Base-by-base conservation (phyloP, 92 coral and sea anemone genomes). In the Desmophyllum pertusum region DNA sequence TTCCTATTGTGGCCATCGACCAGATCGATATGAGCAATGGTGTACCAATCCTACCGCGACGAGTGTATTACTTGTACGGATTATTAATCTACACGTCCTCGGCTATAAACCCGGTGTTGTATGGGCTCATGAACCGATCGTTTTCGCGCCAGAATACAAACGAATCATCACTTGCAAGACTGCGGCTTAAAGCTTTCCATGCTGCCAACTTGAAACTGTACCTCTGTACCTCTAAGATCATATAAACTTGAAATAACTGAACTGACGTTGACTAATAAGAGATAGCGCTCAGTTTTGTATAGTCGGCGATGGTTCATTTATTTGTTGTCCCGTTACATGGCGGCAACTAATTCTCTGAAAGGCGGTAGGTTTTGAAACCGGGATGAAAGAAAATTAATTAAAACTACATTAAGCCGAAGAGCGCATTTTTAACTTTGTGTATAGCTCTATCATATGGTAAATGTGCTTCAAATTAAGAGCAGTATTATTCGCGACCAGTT, bases 141-240 rank as follows among this genome's bases (percentile, higher is more conserved):
- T n/a, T 79, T 79, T 64, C 75, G 84, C 45, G 62, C n/a, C 75
- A 11, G 84, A 66, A 46, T 79, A 66, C 64, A 79, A 67, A 25
- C 37, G 70, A 38, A 38, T 31, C 14, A 23, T 77, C 35, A 77
- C 70, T 38, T 77, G 81, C 50, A 77, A 75, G 42, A 48, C n/a
- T n/a, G n/a, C 19, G 19, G 37, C n/a, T 4, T 65, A 9, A 65
- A n/a, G n/a, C 9, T 19, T 33, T 65, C n/a, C n/a, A n/a, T n/a
- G n/a, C n/a, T n/a, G n/a, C n/a, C n/a, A n/a, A n/a, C n/a, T n/a
- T n/a, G n/a, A n/a, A n/a, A n/a, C 41, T n/a, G n/a, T n/a, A n/a
- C n/a, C n/a, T n/a, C n/a, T n/a, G n/a, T n/a, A n/a, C n/a, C n/a
- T n/a, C n/a, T n/a, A n/a, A n/a, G n/a, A n/a, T n/a, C n/a, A n/a